Base-by-base conservation (phyloP, 2,888 invertebrate species). In the Sepioteuthis lessoniana region DNA sequence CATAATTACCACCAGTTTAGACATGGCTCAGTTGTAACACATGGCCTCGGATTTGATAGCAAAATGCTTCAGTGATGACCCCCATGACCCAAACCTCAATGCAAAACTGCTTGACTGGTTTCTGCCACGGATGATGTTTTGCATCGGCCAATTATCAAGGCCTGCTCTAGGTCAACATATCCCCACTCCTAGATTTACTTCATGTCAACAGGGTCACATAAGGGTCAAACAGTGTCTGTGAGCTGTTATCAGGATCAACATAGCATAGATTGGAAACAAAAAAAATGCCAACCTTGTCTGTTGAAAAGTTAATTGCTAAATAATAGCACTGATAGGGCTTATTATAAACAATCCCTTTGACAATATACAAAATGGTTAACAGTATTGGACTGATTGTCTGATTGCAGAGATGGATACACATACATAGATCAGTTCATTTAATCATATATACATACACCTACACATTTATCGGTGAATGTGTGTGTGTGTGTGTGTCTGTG, bases 211-310 rank as follows among this genome's bases (percentile, higher is more conserved):
- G n/a, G 76, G 76, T 76, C 35, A 76, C 76, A 8, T 0, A n/a
- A 76, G n/a, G 76, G 76, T 76, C n/a, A 16, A 76, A 76, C n/a
- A 35, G n/a, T 35, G 76, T 76, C 76, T n/a, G n/a, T 76, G 76
- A 76, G 76, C 35, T 76, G 76, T 76, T 76, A n/a, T 76, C 76
- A 76, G 76, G 76, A 76, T 76, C 76, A 76, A 76, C 76, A 76
- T 76, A n/a, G n/a, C 76, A 76, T n/a, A 13, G 76, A 76, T 76
- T 76, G n/a, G 76, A n/a, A 76, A 76, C 0, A 35, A 19, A 76
- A 76, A 76, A 76, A 76, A n/a, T 35, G 76, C 76, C n/a, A 76
- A 76, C 76, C n/a, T 76, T 76, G 76, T 76, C 76, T 76, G 76
- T 35, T 76, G 76, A 35, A 76, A 76, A 76, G 76, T 76, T 76